phyloP scores from a whole-genome alignment of 2,797 vertebrate genomes.

The Arremon aurantiirostris region DNA sequence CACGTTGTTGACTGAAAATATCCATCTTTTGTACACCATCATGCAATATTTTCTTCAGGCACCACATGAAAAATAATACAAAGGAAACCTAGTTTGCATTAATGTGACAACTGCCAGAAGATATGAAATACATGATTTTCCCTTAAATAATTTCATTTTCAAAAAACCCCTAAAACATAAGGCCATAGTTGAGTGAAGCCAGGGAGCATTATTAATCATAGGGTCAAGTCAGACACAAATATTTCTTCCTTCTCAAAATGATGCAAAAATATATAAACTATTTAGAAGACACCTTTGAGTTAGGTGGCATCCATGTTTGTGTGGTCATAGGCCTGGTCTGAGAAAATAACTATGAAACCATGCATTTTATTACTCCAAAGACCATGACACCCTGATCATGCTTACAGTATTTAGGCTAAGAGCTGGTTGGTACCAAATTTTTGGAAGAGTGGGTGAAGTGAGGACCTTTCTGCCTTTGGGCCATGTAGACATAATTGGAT shows the following conservation, averaged over 20 bases:
- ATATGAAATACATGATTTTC: neutral
- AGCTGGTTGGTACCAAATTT: neutral
- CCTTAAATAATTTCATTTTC: neutral
- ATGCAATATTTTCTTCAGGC: neutral
- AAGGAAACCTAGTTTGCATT: neutral
- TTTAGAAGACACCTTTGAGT: neutral
- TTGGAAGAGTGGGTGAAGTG: neutral
- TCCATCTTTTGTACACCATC: neutral
- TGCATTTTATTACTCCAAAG: neutral
- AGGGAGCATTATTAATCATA: neutral
- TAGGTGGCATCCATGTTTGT: neutral
- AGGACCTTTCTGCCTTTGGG: neutral
- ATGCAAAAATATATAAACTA: neutral
- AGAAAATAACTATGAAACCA: neutral
- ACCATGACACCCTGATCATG: neutral
- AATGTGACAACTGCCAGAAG: neutral
- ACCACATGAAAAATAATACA: neutral
- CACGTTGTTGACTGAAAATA: neutral
- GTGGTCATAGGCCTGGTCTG: neutral
- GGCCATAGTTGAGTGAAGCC: fast-evolving
- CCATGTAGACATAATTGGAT: fast-evolving
- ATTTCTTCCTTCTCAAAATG: neutral
- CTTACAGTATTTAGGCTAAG: neutral
- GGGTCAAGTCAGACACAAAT: neutral
- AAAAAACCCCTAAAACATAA: neutral